Evolutionary conservation across 1,140 invertebrate genomes (phyloP), one percentile per base, ranked within the genome.

Genomic region (Eriocheir sinensis): DNA sequence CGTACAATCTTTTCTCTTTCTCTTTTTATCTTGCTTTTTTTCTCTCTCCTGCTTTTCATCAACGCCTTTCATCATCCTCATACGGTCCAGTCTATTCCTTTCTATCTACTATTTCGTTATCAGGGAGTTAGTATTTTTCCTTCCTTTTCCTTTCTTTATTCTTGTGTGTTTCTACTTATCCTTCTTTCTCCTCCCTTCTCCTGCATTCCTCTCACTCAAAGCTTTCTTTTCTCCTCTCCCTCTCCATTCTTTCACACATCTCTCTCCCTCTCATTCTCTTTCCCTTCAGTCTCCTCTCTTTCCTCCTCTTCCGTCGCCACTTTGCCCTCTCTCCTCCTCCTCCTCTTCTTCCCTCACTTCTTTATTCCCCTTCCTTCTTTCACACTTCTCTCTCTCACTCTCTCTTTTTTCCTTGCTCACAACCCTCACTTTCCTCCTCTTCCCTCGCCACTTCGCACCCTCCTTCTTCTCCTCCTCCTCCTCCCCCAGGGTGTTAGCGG

Each of bases 401-500:
- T 27, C n/a, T 8, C 34, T 38, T 79, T 38, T 40, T 72, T 17
- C 90, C 27, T 38, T 48, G n/a, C 40, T n/a, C 27, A 27, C 34
- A 21, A n/a, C 34, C 32, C 27, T 40, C 89, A 44, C 89, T 2
- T 44, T 89, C 72, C 40, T 80, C 60, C 36, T 81, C 27, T 38
- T 40, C 27, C 1, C 40, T 72, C 27, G 2, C 32, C 34, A 27
- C 34, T 38, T 79, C 34, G 38, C 72, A 27, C 72, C 40, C 72
- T 81, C 36, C 27, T 21, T 36, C 34, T 38, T 38, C 85, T 27
- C 40, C 4, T 53, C 40, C 40, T 27, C 34, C 60, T 4, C 36
- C 60, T 30, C 88, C 0, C 91, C 91, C 30, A 9, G 38, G 72
- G 86, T 94, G 88, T 94, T 90, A 94, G 93, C 38, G 89, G 93